Conservation (phyloP, 1,140 invertebrate genomes). For the Meteorus sp. region DNA sequence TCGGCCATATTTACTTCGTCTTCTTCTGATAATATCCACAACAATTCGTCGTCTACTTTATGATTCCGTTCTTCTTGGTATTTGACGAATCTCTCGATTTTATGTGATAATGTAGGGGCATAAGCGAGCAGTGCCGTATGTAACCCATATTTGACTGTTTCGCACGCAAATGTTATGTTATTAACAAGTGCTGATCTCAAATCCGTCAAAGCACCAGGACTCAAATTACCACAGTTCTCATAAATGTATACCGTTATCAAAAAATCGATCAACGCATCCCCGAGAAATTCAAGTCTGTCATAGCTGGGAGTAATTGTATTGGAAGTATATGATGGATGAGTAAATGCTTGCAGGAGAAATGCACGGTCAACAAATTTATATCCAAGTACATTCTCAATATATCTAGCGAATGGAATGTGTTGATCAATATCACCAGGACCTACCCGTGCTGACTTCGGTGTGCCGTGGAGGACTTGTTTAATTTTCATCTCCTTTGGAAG, state of each 20-base stretch:
- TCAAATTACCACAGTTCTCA: constrained; percentile 69
- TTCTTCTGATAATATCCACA: constrained; percentile 70
- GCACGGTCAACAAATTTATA: constrained; percentile 70
- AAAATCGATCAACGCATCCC: constrained; percentile 93
- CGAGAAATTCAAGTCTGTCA: constrained; percentile 92
- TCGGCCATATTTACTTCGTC: constrained; percentile 67
- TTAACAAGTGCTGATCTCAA: constrained; percentile 92
- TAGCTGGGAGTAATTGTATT: constrained; percentile 89
- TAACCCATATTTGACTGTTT: constrained; percentile 82
- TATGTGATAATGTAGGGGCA: constrained; percentile 66
- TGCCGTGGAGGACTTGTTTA: constrained; percentile 42
- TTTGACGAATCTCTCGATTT: constrained; percentile 79
- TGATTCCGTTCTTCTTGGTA: constrained; percentile 74
- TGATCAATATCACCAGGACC: constrained; percentile 48
- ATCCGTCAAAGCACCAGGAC: constrained; percentile 87
- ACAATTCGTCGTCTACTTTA: constrained; percentile 63
- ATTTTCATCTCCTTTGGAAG: constrained; percentile 59
- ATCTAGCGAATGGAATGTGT: constrained; percentile 50
- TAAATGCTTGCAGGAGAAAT: constrained; percentile 75
- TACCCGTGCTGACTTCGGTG: constrained; percentile 42
- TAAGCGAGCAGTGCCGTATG: constrained; percentile 72
- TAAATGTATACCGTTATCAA: constrained; percentile 87
- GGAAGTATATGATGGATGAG: constrained; percentile 86
- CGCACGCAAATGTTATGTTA: constrained; percentile 89
- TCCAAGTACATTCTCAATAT: constrained; percentile 66